These are phyloP conservation scores for Haliclona indistincta DNA, from an alignment of 37 sponge, comb jelly and placozoan genomes.

Conservation along the genomic window DNA sequence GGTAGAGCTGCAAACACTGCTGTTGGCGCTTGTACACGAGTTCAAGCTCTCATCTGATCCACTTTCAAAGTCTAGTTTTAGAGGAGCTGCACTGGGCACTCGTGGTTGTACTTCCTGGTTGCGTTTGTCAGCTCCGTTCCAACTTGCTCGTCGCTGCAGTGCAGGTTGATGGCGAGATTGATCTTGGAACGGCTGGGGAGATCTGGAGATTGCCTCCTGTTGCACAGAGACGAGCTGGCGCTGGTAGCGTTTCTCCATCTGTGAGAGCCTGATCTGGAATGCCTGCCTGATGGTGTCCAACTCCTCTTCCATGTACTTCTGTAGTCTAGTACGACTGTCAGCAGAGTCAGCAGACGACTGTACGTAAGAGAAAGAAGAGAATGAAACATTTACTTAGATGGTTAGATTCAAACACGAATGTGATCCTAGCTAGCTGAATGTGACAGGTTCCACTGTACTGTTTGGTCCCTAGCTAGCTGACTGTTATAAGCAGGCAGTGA, in stretches of 20 bases:
- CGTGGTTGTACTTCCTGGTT: not conserved
- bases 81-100: not conserved
- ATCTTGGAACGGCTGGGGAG: not conserved
- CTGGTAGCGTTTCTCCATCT: conserved; percentile 72
- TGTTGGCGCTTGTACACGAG: not conserved
- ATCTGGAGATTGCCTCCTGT: not conserved
- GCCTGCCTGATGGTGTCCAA: conserved; percentile 77
- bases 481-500: too few species aligned
- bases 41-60: not conserved
- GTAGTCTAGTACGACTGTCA: conserved; percentile 28
- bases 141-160: not conserved
- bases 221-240: conserved; percentile 33
- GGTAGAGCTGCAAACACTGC: too few species aligned
- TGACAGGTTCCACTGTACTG: too few species aligned
- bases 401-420: not conserved
- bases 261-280: conserved; percentile 69
- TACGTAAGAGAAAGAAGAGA: not conserved
- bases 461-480: too few species aligned
- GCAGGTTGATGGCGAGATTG: not conserved
- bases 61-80: not conserved
- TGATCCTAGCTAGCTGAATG: not conserved
- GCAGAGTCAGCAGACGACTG: conserved; percentile 5
- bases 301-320: conserved; percentile 64
- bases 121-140: not conserved
- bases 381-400: not conserved